Base-by-base conservation (phyloP, 2,888 invertebrate genomes). In the Eupithecia insigniata region DNA sequence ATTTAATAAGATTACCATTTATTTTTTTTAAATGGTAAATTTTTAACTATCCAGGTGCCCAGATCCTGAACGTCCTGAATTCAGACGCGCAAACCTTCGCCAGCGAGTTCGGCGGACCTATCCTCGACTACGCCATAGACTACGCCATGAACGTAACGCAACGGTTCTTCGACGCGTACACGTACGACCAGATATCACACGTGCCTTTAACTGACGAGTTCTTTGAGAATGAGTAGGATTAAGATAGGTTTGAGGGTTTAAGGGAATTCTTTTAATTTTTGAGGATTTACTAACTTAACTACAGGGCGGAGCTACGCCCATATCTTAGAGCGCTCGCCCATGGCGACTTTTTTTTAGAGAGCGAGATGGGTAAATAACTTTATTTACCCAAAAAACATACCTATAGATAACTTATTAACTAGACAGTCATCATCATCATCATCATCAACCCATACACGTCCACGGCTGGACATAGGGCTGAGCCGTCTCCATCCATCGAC, bases 111-210 rank as follows among this genome's bases (percentile, higher is more conserved):
- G 93, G 94, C 0, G 93, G 90, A 0, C 94, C 94, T 0, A 93
- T 94, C 71, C 86, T 94, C 46, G 93, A 94, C 79, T 93, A 92
- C 80, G 93, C 93, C 32, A 93, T 94, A 32, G 92, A 91, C 67
- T 93, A 93, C 76, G 90, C 91, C 5, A 93, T 94, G 93, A 93
- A 93, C 67, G 92, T 93, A 51, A 93, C 93, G 0, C 93, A 93
- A 78, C 80, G 86, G n/a, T 94, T 94, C 87, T 94, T 93, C 78
- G 85, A 90, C 73, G 87, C 93, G 0, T 94, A 90, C 79, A 93
- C 93, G 0, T 93, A 93, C 76, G 89, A 94, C 69, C 93, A 94
- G 79, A 82, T 94, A 69, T 89, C 90, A 2, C 87, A 88, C 32
- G 87, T 94, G 5, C 93, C 93, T 0, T 80, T 93, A 0, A 88